Percentiles rank a stretch among this genome's conserved stretches.
These are phyloP conservation scores for Hirtodrosophila confusa DNA, from an alignment of 2,888 invertebrate genomes.

Conservation along the genomic window DNA sequence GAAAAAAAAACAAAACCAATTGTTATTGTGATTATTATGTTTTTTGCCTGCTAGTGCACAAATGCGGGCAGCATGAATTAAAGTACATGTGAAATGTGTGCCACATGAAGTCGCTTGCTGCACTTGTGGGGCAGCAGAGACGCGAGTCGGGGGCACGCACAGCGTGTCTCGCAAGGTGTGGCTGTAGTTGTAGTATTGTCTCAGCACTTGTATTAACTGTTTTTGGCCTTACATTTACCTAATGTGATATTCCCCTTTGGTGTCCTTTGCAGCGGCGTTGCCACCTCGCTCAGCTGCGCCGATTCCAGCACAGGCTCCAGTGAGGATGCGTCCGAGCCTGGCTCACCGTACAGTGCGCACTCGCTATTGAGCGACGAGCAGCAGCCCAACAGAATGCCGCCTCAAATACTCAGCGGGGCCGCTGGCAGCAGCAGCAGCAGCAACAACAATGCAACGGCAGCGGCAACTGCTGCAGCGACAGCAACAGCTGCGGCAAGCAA, in stretches of 20 bases:
- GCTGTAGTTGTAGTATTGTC: constrained; percentile 20
- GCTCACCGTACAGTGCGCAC: constrained; percentile 89
- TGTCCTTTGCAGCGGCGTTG: constrained; percentile 90
- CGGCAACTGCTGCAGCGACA: constrained; percentile 84
- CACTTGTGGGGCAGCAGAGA: constrained; percentile 18
- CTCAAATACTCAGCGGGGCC: constrained; percentile 81
- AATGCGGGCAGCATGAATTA: constrained; percentile 45
- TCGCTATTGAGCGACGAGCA: constrained; percentile 86
- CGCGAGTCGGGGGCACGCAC: constrained; percentile 15
- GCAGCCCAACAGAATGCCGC: constrained; percentile 85
- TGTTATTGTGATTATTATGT: constrained; percentile 47
- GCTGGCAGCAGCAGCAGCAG: constrained; percentile 70
- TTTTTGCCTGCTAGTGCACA: constrained; percentile 3
- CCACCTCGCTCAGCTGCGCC: constrained; percentile 90
- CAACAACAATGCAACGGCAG: constrained; percentile 85
- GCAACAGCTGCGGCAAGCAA: constrained; percentile 75
- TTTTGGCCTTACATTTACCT: constrained; percentile 6
- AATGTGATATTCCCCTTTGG: not conserved
- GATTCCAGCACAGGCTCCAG: constrained; percentile 88
- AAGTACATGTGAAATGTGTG: constrained; percentile 23
- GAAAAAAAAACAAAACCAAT: constrained; percentile 38
- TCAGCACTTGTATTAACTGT: not conserved
- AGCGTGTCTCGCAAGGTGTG: constrained; percentile 49
- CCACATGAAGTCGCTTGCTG: constrained; percentile 14
- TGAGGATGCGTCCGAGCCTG: constrained; percentile 92